phyloP scores from a whole-genome alignment of 2,888 invertebrate genomes.

The Crioceris asparagi region DNA sequence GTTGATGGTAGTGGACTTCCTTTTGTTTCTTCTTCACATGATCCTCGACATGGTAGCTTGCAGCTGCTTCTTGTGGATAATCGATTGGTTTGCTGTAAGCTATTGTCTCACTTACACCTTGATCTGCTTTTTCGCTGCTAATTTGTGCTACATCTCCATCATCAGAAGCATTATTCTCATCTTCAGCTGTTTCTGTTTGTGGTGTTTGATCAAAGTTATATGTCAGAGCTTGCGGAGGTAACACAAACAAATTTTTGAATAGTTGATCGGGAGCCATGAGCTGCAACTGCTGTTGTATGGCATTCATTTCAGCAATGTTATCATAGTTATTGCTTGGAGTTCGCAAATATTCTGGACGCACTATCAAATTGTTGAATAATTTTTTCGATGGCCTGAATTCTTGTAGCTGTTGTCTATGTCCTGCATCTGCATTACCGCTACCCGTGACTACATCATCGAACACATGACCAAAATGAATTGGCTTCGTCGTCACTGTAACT shows the following conservation, averaged over 20 bases:
- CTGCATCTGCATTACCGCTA: no score
- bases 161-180: background rate
- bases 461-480: no score
- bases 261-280: background rate
- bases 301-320: background rate
- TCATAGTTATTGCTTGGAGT: no score
- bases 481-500: no score
- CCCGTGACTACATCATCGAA: no score
- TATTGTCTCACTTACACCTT: background rate
- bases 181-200: background rate
- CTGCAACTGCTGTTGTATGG: background rate
- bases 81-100: background rate
- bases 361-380: conserved; percentile 5
- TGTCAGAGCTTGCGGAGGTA: background rate
- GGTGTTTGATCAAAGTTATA: no score
- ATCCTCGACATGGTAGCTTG: background rate
- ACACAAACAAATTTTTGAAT: background rate
- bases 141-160: background rate
- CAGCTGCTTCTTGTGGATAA: background rate
- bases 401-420: no score
- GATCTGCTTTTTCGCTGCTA: background rate
- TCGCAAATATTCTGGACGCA: background rate
- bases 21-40: conserved; percentile 6
- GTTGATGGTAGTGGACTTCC: conserved; percentile 30
- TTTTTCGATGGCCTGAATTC: conserved; percentile 14